Base-by-base conservation (phyloP, 1,140 invertebrate genomes). In the Eciton burchellii region DNA sequence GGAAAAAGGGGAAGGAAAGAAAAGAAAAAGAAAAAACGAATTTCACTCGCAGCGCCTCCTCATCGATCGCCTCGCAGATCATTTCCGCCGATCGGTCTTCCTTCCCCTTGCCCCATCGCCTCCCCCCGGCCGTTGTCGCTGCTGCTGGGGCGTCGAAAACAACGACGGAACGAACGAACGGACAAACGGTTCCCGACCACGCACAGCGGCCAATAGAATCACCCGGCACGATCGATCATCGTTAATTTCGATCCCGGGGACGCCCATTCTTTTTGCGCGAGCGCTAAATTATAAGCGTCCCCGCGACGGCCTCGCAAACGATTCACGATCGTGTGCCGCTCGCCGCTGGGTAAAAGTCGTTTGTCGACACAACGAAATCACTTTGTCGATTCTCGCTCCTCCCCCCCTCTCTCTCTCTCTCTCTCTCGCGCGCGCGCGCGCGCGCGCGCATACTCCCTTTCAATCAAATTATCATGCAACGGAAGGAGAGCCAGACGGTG, bases 291-390 rank as follows among this genome's bases (percentile, higher is more conserved):
- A 81, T 72, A 81, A 81, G 43, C 68, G 45, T 72, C 56, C 43
- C 35, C 35, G 6, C 35, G 71, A 54, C 71, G 45, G 35, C 56
- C 77, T 76, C 59, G 59, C 65, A 79, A n/a, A 68, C 52, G 52
- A 83, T 81, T 60, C 82, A 77, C 73, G 49, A 70, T 83, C 49
- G 24, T 47, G 43, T 54, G 74, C 54, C 45, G 43, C 63, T 9
- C 35, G 35, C 29, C 71, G n/a, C 29, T 76, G 45, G 57, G 21
- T 62, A 83, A 83, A 21, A 76, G 60, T 63, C 81, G 49, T 82
- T 82, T 76, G 60, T 83, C 63, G 82, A 83, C 57, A 68, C 77
- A 82, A 84, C 66, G 57, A 84, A 82, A 84, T 84, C 83, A 82
- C 65, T 84, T 81, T 84, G 57, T 49, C 77, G 68, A 59, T 59